Percentiles rank a stretch among this genome's conserved stretches.
phyloP scores from a whole-genome alignment of 37 sponge, comb jelly and placozoan genomes.

The Amphimedon queenslandica region DNA sequence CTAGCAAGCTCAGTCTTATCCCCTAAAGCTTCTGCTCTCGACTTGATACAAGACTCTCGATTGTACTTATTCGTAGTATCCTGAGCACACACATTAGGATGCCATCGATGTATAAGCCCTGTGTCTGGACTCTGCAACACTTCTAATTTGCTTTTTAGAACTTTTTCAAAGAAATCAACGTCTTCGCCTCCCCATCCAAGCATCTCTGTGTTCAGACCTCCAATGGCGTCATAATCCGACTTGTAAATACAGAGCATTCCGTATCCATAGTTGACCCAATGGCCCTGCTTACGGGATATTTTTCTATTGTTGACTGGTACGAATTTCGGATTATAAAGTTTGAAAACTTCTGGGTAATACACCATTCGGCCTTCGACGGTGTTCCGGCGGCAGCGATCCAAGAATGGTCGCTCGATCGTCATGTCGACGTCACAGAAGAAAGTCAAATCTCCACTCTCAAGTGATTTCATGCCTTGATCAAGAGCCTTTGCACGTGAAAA shows the following conservation, averaged over 20 bases:
- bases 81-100: conserved; percentile 43
- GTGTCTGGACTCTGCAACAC: conserved; percentile 62
- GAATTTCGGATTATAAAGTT: conserved; percentile 62
- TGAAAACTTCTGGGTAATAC: conserved; percentile 76
- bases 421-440: conserved; percentile 79
- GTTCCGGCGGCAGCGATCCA: conserved; percentile 58
- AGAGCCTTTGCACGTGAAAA: conserved; percentile 61
- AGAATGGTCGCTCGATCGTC: conserved; percentile 17
- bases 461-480: conserved; percentile 35
- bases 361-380: conserved; percentile 44
- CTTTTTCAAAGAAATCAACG: conserved; percentile 53
- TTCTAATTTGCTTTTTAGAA: conserved; percentile 39
- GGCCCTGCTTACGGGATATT: conserved; percentile 49
- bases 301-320: conserved; percentile 14
- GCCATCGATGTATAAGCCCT: conserved; percentile 71
- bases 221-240: conserved; percentile 58
- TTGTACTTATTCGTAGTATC: conserved; percentile 27
- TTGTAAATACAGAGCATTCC: conserved; percentile 83
- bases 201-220: conserved; percentile 65
- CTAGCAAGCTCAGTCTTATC: conserved; percentile 55
- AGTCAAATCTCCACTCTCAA: conserved; percentile 25
- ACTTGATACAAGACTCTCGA: conserved; percentile 59
- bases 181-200: conserved; percentile 79
- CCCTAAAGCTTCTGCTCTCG: conserved; percentile 51
- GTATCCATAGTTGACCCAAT: conserved; percentile 72